Evolutionary conservation across 1,140 invertebrate species (phyloP).

Genomic region (Cotesia vestalis): DNA sequence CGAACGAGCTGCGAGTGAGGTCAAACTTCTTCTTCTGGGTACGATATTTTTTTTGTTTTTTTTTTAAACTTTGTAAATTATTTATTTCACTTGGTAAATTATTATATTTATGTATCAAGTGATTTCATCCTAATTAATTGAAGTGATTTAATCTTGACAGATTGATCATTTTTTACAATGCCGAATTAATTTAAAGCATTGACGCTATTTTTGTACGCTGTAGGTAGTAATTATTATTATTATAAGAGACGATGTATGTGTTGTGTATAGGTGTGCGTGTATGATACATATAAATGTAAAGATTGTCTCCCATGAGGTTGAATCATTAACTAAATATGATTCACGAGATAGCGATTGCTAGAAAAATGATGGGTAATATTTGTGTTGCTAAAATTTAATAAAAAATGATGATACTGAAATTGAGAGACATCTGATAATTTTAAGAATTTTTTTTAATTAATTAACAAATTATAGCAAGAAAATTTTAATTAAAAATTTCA

Average conservation of each 20-base stretch:
- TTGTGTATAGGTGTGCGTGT: not conserved
- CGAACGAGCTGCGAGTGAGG: constrained; percentile 85
- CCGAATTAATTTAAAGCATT: no score
- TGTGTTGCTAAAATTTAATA: not conserved
- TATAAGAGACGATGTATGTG: not conserved
- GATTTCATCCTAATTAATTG: no score
- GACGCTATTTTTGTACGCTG: no score
- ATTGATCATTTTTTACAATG: no score
- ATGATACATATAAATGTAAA: not conserved
- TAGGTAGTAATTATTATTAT: no score
- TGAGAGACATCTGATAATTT: no score
- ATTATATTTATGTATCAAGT: no score
- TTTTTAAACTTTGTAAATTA: constrained; percentile 5
- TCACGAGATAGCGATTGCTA: constrained; percentile 40
- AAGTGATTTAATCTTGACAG: no score
- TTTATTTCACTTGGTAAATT: not conserved
- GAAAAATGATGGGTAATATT: not conserved
- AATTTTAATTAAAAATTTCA: no score
- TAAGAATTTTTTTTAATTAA: no score
- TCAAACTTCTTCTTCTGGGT: constrained; percentile 89
- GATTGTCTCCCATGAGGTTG: constrained; percentile 41
- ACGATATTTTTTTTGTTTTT: constrained; percentile 51
- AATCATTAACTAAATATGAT: constrained; percentile 46
- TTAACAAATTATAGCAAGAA: no score
- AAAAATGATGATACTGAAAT: not conserved